Conservation (phyloP, 2,113 vertebrate genomes). For the Corvus moneduloides region DNA sequence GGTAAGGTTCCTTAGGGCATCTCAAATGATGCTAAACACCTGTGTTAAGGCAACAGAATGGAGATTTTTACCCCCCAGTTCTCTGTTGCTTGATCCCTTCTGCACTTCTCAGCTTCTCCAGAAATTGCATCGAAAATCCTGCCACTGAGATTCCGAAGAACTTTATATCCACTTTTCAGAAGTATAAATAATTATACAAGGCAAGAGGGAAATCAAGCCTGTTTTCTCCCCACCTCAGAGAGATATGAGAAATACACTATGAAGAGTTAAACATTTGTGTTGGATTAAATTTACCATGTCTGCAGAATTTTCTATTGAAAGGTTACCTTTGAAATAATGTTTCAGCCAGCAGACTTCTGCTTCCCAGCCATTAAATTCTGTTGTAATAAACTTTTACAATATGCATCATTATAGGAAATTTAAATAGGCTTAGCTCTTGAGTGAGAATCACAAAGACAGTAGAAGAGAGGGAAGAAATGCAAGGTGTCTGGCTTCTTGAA, state of each 20-base stretch:
- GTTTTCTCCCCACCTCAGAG: background rate
- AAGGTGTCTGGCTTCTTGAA: slow-evolving; percentile 14
- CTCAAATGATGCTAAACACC: background rate
- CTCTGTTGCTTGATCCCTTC: background rate
- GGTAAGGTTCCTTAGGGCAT: background rate
- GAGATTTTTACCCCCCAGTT: background rate
- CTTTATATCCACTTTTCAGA: background rate
- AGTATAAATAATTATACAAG: slow-evolving; percentile 6
- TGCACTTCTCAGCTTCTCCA: background rate
- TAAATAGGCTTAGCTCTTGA: slow-evolving; percentile 54
- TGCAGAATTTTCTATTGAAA: slow-evolving; percentile 54
- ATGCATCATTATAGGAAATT: slow-evolving; percentile 43
- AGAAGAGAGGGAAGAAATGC: background rate
- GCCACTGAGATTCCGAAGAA: background rate
- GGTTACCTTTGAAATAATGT: slow-evolving; percentile 52
- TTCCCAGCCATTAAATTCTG: slow-evolving; percentile 39
- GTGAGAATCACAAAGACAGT: background rate
- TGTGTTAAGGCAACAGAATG: background rate
- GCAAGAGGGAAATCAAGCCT: background rate
- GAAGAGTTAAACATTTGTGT: slow-evolving; percentile 45
- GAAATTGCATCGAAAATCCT: background rate
- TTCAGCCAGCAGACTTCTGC: slow-evolving; percentile 33
- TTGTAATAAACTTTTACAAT: slow-evolving; percentile 68
- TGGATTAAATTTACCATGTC: slow-evolving; percentile 42
- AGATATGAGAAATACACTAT: background rate